Evolutionary conservation across 2,113 vertebrate genomes (phyloP).

Genomic region (Axis porcinus): DNA sequence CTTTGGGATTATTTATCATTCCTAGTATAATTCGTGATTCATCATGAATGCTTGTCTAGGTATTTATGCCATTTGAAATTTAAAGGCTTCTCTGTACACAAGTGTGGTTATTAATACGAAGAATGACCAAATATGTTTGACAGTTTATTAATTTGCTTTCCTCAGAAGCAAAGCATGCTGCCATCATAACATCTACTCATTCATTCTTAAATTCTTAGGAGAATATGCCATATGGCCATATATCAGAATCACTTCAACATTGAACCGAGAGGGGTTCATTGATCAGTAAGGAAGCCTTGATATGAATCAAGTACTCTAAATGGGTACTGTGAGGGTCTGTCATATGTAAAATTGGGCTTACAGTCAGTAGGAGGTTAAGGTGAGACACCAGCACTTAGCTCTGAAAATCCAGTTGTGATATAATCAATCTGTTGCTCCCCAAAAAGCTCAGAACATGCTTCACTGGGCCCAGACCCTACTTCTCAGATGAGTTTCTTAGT

Average conservation of each 20-base stretch:
- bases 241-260: not conserved
- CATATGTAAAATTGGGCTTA: not conserved
- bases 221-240: not conserved
- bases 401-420: not conserved
- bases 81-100: not conserved
- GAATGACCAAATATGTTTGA: not conserved
- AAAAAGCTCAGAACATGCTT: not conserved
- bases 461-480: not conserved
- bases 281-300: not conserved
- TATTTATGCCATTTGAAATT: conserved; percentile 12
- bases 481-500: not conserved
- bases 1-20: conserved; percentile 52
- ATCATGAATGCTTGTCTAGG: conserved; percentile 3
- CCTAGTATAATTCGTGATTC: not conserved
- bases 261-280: not conserved
- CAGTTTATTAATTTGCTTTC: not conserved
- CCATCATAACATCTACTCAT: not conserved
- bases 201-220: not conserved
- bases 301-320: not conserved
- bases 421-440: not conserved
- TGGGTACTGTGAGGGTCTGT: not conserved
- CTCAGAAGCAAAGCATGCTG: not conserved
- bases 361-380: not conserved
- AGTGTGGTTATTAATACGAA: not conserved
- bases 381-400: not conserved